These are phyloP conservation scores for Phenacoccus solenopsis DNA, from an alignment of 1,140 invertebrate genomes.

Conservation along the genomic window DNA sequence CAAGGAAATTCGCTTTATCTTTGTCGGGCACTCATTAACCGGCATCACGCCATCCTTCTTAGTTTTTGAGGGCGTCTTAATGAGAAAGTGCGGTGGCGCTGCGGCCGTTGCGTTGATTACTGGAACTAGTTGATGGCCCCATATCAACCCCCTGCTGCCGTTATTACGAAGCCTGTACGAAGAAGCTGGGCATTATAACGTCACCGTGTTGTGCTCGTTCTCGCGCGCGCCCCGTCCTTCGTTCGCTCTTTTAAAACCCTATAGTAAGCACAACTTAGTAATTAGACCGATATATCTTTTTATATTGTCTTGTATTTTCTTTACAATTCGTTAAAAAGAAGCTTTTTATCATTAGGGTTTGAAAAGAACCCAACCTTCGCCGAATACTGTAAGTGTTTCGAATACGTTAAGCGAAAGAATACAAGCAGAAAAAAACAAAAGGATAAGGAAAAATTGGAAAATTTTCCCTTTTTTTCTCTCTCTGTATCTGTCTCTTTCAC, in stretches of 20 bases:
- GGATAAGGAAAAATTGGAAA: not conserved
- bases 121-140: conserved; percentile 13
- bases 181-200: not conserved
- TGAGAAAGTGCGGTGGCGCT: conserved; percentile 14
- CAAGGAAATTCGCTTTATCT: conserved; percentile 10
- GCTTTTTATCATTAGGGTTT: conserved; percentile 13
- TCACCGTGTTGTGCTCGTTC: not conserved
- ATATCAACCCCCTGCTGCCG: not conserved
- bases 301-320: conserved; percentile 17
- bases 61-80: conserved; percentile 14
- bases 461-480: too few species aligned
- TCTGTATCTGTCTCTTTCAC: too few species aligned
- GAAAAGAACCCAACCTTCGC: not conserved
- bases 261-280: conserved; percentile 13
- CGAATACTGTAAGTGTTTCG: not conserved
- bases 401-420: not conserved
- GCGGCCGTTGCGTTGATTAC: conserved; percentile 8
- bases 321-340: conserved; percentile 17
- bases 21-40: conserved; percentile 9
- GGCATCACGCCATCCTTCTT: conserved; percentile 10
- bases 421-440: not conserved
- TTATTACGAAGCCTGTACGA: not conserved
- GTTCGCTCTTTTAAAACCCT: not conserved
- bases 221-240: not conserved
- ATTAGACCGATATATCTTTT: conserved; percentile 18